Conservation (phyloP, 30 jellyfish, hydroid and myxozoan genomes). For the Hydractinia symbiolongicarpus region DNA sequence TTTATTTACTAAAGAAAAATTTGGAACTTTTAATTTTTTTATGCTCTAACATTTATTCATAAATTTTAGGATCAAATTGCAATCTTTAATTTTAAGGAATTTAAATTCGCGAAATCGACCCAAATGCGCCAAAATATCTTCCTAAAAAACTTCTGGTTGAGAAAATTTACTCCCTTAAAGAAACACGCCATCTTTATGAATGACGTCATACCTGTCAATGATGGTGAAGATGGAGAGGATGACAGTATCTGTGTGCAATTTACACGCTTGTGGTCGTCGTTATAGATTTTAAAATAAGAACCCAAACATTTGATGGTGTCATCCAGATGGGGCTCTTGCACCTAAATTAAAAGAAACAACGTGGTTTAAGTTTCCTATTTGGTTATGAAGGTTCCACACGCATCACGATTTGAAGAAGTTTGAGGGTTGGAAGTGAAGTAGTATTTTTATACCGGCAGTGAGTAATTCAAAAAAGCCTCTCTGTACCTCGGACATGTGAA, state of each 20-base stretch:
- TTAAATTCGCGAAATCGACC: too few species aligned
- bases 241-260: constrained; percentile 14
- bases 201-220: background rate
- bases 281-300: constrained; percentile 55
- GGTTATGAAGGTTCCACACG: background rate
- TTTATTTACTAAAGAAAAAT: too few species aligned
- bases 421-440: background rate
- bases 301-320: constrained; percentile 59
- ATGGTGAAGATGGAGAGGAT: constrained; percentile 25
- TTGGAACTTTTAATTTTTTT: too few species aligned
- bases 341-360: constrained; percentile 32
- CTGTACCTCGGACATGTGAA: too few species aligned
- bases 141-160: too few species aligned
- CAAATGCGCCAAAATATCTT: too few species aligned
- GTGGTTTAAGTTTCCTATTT: background rate
- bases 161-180: too few species aligned
- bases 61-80: too few species aligned
- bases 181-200: too few species aligned
- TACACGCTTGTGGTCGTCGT: constrained; percentile 71
- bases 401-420: background rate
- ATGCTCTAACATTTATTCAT: too few species aligned
- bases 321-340: constrained; percentile 64
- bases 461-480: too few species aligned
- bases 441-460: background rate
- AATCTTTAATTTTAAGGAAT: too few species aligned